Evolutionary conservation across 2,888 invertebrate species (phyloP).

Genomic region (Archips crataeganus): DNA sequence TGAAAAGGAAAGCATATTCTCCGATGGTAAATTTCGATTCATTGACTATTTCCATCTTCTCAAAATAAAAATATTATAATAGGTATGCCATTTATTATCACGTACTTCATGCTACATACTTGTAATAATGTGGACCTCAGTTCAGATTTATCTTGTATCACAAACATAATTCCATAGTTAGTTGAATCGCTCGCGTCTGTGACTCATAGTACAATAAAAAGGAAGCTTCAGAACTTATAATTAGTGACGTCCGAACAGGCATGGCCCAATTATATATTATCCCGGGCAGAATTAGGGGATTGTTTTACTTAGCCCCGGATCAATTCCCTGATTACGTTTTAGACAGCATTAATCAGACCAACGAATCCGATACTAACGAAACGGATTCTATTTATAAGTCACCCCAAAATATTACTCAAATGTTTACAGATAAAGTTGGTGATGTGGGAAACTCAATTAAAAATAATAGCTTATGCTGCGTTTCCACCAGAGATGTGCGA

Average conservation of each 20-base stretch:
- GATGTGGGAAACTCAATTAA: background rate
- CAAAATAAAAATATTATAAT: no score
- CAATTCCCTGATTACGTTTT: constrained; percentile 29
- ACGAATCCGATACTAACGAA: constrained; percentile 7
- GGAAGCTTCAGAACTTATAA: constrained; percentile 54
- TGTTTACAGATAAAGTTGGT: background rate
- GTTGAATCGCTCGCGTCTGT: constrained; percentile 24
- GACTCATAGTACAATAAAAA: constrained; percentile 25
- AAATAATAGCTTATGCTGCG: no score
- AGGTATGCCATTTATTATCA: no score
- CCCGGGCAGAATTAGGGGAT: constrained; percentile 28
- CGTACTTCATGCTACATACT: no score
- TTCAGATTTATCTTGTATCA: no score
- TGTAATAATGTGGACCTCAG: no score
- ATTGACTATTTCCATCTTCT: no score
- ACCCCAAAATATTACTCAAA: background rate
- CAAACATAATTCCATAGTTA: no score
- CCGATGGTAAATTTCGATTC: no score
- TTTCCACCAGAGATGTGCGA: no score
- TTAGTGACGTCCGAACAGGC: constrained; percentile 59
- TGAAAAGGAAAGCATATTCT: no score
- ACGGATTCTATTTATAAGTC: constrained; percentile 5
- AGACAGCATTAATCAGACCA: constrained; percentile 9
- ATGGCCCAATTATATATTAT: constrained; percentile 59
- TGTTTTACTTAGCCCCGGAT: constrained; percentile 23